Evolutionary conservation across 2,888 invertebrate species (phyloP).

Genomic region (Clunio marinus): DNA sequence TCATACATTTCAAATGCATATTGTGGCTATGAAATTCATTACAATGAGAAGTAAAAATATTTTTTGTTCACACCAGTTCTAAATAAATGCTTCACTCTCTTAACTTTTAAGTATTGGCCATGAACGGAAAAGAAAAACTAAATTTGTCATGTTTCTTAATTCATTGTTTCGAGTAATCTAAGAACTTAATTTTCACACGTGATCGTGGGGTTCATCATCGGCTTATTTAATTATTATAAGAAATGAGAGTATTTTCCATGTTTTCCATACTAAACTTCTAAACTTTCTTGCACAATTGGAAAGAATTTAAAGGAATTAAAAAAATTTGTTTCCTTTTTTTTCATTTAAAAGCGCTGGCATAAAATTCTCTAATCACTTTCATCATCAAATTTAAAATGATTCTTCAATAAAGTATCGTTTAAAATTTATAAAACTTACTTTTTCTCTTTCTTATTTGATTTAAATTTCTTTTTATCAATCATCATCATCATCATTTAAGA

Average conservation of each 20-base stretch:
- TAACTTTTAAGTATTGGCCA: constrained; percentile 3
- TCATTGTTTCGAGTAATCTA: background rate
- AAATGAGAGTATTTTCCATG: constrained; percentile 19
- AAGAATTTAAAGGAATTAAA: constrained; percentile 3
- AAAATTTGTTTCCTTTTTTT: no score
- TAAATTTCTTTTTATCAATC: no score
- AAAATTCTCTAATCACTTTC: background rate
- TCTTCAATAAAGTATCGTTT: background rate
- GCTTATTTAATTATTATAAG: no score
- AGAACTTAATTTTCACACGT: constrained; percentile 1
- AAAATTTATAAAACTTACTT: background rate
- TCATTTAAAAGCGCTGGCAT: constrained; percentile 12
- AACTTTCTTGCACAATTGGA: background rate
- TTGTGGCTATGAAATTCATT: background rate
- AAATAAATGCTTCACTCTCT: constrained; percentile 16
- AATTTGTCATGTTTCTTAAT: no score
- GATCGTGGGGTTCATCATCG: no score
- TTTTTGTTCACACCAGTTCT: constrained; percentile 1
- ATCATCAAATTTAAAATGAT: background rate
- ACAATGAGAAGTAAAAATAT: no score
- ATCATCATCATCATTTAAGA: no score
- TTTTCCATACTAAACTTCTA: background rate
- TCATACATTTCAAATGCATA: background rate
- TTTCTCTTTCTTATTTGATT: no score
- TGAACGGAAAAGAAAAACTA: background rate